Conservation (phyloP, 2,888 invertebrate species). For the Yponomeuta evonymella region DNA sequence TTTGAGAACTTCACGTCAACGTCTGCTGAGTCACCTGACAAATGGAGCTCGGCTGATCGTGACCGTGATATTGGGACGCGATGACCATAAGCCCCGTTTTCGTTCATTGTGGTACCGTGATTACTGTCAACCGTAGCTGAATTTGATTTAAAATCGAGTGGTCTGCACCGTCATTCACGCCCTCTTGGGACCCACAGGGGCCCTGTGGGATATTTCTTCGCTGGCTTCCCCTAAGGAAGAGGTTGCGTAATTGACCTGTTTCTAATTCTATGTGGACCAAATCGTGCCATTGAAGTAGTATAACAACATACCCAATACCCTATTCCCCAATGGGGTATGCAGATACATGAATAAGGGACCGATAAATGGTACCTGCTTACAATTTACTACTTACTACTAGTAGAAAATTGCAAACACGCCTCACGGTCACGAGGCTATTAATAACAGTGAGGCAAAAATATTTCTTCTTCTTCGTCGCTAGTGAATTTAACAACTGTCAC, state of each 20-base stretch:
- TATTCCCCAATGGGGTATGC: too few species aligned
- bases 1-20: conserved; percentile 73
- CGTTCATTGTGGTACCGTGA: conserved; percentile 65
- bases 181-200: background rate
- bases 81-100: conserved; percentile 71
- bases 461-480: too few species aligned
- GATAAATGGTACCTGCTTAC: too few species aligned
- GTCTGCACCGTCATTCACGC: conserved; percentile 17
- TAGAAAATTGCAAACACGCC: too few species aligned
- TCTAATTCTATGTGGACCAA: background rate
- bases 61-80: conserved; percentile 66
- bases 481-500: too few species aligned
- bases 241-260: background rate
- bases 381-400: too few species aligned
- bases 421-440: too few species aligned
- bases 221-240: background rate
- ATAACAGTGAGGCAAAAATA: too few species aligned
- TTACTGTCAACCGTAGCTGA: conserved; percentile 65
- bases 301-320: too few species aligned
- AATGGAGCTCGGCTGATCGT: conserved; percentile 66
- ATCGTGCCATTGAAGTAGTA: background rate
- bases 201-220: background rate
- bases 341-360: too few species aligned
- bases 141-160: conserved; percentile 36
- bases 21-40: conserved; percentile 74